phyloP scores from a whole-genome alignment of 2,113 vertebrate species.

The Rhadina sibilatrix region DNA sequence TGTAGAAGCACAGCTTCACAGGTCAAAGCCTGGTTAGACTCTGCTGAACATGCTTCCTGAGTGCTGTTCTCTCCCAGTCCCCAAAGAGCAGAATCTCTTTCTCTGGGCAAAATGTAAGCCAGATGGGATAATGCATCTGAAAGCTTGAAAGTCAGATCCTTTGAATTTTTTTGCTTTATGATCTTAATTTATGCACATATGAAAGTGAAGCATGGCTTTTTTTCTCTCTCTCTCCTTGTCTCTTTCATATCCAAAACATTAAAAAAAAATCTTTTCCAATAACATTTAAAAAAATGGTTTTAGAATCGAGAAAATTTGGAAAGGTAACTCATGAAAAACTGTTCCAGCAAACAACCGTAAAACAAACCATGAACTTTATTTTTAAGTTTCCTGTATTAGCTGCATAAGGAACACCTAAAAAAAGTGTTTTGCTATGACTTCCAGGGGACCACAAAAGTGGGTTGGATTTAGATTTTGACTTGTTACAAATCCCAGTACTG shows the following conservation, averaged over 20 bases:
- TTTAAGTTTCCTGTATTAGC: neutral
- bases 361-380: neutral
- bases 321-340: neutral
- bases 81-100: neutral
- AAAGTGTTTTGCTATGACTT: neutral
- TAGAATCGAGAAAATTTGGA: neutral
- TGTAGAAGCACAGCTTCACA: neutral
- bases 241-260: neutral
- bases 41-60: neutral
- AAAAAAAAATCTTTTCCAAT: neutral
- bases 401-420: neutral
- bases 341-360: neutral
- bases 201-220: neutral
- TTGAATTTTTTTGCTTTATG: conserved; percentile 7
- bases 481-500: neutral
- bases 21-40: conserved; percentile 3
- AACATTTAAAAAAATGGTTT: neutral
- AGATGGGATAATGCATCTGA: conserved; percentile 5
- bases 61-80: neutral
- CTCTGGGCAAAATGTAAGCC: conserved; percentile 23
- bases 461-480: neutral
- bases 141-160: conserved; percentile 28
- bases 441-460: neutral
- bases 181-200: conserved; percentile 48
- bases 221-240: neutral